Evolutionary conservation across 1,140 invertebrate genomes (phyloP).

Genomic region (Orius laevigatus): DNA sequence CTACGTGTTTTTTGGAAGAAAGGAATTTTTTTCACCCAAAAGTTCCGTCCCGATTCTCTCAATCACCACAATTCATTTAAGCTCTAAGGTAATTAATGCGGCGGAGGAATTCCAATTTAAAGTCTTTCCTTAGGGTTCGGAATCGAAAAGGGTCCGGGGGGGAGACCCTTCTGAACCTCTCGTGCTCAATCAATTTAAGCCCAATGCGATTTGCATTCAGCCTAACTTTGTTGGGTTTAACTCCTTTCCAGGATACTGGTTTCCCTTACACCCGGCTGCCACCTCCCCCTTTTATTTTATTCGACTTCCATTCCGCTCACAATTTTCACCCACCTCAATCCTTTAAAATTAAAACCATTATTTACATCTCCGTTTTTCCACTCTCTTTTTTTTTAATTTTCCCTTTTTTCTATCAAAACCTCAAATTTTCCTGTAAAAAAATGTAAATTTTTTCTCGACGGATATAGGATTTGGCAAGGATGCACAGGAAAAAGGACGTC

Average conservation of each 20-base stretch:
- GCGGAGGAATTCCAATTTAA: constrained; percentile 17
- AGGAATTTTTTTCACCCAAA: too few relatives aligned
- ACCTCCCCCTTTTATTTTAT: background rate
- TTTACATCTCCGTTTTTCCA: constrained; percentile 2
- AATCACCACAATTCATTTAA: constrained; percentile 16
- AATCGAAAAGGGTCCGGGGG: too few relatives aligned
- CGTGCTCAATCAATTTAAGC: constrained; percentile 13
- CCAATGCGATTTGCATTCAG: constrained; percentile 8
- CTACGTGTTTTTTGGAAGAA: too few relatives aligned
- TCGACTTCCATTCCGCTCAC: constrained; percentile 1
- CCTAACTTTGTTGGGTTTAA: constrained; percentile 10
- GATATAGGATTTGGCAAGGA: too few relatives aligned
- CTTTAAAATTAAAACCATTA: constrained; percentile 10
- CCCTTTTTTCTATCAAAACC: too few relatives aligned
- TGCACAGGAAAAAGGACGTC: too few relatives aligned
- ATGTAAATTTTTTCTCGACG: too few relatives aligned
- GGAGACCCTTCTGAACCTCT: constrained; percentile 1
- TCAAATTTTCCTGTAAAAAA: too few relatives aligned
- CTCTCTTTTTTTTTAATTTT: too few relatives aligned
- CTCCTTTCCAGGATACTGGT: constrained; percentile 3
- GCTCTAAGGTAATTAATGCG: constrained; percentile 16
- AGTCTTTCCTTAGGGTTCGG: constrained; percentile 10
- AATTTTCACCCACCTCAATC: background rate
- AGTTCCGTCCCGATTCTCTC: background rate
- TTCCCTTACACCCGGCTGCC: background rate